These are phyloP conservation scores for Sesamia inferens DNA, from an alignment of 2,888 invertebrate genomes.

Conservation along the genomic window DNA sequence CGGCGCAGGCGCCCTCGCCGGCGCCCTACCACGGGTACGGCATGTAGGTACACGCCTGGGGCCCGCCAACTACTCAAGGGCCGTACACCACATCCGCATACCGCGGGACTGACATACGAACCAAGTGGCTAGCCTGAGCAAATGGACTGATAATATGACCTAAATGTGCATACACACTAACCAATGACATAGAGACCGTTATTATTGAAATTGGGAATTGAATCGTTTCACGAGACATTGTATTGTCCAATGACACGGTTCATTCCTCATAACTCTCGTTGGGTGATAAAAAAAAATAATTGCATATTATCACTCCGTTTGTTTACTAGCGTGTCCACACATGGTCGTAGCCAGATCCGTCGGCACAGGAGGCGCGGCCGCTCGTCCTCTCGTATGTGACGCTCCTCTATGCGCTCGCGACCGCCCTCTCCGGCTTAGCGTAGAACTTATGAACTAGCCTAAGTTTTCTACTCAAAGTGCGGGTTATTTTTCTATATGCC, in stretches of 20 bases:
- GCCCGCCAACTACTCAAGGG: conserved; percentile 19
- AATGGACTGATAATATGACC: conserved; percentile 4
- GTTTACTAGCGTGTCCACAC: background rate
- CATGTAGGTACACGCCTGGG: conserved; percentile 81
- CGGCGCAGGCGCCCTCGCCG: conserved; percentile 88
- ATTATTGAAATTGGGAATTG: background rate
- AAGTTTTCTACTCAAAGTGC: conserved; percentile 63
- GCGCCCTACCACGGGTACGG: conserved; percentile 90
- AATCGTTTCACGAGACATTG: conserved; percentile 35
- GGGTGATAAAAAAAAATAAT: background rate
- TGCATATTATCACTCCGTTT: conserved; percentile 20
- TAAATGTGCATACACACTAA: conserved; percentile 8
- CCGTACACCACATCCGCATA: background rate
- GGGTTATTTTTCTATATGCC: conserved; percentile 60
- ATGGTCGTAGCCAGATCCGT: background rate
- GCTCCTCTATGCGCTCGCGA: conserved; percentile 60
- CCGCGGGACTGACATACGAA: background rate
- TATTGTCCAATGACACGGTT: conserved; percentile 28
- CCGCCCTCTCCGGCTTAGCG: conserved; percentile 59
- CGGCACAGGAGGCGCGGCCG: conserved; percentile 7
- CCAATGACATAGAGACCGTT: background rate
- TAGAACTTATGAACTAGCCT: conserved; percentile 66
- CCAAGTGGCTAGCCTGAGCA: background rate
- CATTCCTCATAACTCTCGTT: background rate
- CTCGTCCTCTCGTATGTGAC: conserved; percentile 22